phyloP scores from a whole-genome alignment of 2,113 vertebrate species.

The Quiscalus mexicanus region DNA sequence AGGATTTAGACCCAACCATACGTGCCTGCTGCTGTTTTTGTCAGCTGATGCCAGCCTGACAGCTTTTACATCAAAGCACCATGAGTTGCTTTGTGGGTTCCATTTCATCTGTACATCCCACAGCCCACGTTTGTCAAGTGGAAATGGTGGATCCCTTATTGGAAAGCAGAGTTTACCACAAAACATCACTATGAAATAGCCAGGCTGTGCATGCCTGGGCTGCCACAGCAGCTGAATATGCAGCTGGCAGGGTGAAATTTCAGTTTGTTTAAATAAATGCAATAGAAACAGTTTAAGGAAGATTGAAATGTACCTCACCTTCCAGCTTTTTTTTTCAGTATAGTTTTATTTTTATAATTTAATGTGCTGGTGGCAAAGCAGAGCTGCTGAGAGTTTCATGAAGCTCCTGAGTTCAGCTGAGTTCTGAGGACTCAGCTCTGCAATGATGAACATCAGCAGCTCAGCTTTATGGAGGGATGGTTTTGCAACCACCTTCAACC shows the following conservation, averaged over 20 bases:
- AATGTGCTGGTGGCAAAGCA: background rate
- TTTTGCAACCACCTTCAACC: background rate
- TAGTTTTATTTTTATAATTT: background rate
- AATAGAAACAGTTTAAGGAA: background rate
- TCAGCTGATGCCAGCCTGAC: background rate
- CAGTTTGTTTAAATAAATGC: background rate
- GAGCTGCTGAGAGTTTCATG: background rate
- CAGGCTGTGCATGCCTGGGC: background rate
- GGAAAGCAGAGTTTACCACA: background rate
- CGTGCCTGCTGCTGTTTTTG: background rate
- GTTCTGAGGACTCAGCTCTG: background rate
- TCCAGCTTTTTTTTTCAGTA: background rate
- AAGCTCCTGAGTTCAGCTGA: background rate
- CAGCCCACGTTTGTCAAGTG: background rate
- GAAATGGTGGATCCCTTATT: constrained; percentile 21
- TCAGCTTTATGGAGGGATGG: background rate
- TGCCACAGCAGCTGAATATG: background rate
- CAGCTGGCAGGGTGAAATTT: constrained; percentile 16
- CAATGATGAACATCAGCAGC: background rate
- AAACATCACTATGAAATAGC: background rate
- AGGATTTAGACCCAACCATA: background rate
- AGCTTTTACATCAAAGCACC: background rate
- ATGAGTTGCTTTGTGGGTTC: background rate
- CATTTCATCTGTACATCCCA: background rate
- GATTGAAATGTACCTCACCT: background rate